Percentiles rank a stretch among this genome's conserved stretches.
phyloP scores from a whole-genome alignment of 2,888 invertebrate genomes.

The Eilema depressum region DNA sequence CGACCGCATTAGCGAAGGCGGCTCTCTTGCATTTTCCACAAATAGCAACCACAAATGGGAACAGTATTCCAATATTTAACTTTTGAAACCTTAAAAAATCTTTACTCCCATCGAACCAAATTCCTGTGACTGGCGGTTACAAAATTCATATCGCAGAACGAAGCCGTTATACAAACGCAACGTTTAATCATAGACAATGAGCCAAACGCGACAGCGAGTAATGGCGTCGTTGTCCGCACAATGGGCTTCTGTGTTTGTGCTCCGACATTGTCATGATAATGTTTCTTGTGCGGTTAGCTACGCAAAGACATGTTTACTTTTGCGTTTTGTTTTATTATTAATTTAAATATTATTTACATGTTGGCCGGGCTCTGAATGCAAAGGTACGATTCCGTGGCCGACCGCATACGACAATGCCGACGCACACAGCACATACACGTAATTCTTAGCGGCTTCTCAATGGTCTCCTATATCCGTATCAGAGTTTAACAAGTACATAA shows the following conservation, averaged over 20 bases:
- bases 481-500: too few relatives aligned
- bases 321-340: conserved; percentile 3
- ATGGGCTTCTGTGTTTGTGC: conserved; percentile 43
- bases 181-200: conserved; percentile 52
- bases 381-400: too few relatives aligned
- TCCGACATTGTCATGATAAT: conserved; percentile 43
- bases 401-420: too few relatives aligned
- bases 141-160: conserved; percentile 30
- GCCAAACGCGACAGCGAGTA: conserved; percentile 43
- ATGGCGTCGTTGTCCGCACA: conserved; percentile 45
- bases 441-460: too few relatives aligned
- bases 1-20: too few relatives aligned
- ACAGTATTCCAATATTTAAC: too few relatives aligned
- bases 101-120: conserved; percentile 5
- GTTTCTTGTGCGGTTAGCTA: conserved; percentile 21
- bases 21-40: too few relatives aligned
- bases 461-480: too few relatives aligned
- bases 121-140: conserved; percentile 18
- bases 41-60: too few relatives aligned
- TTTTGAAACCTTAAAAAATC: too few relatives aligned
- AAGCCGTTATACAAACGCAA: conserved; percentile 35
- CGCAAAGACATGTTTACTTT: conserved; percentile 20
- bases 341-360: neutral
- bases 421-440: too few relatives aligned
- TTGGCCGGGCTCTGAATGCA: too few relatives aligned